Percentiles rank a stretch among this genome's conserved stretches.
Conservation (phyloP, 2,113 vertebrate species). For the Typhlomys cinereus region DNA sequence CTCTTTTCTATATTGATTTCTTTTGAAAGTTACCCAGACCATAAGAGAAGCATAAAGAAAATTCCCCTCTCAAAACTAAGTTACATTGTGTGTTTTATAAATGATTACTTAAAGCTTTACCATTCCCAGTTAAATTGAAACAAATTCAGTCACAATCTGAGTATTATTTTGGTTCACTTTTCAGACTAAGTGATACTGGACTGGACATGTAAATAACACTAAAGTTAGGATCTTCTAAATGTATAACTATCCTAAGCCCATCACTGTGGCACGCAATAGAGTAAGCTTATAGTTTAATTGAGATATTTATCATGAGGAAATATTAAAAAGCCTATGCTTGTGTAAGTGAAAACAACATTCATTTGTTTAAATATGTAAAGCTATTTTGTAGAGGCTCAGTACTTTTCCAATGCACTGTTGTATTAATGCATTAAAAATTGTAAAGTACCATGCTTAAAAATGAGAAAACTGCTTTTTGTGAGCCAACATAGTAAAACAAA, state of each 20-base stretch:
- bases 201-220: constrained; percentile 90
- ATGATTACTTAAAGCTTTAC: constrained; percentile 61
- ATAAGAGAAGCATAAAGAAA: constrained; percentile 62
- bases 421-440: constrained; percentile 86
- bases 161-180: constrained; percentile 79
- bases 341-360: constrained; percentile 87
- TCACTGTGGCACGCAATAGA: constrained; percentile 89
- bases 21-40: constrained; percentile 58
- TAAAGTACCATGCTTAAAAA: constrained; percentile 86
- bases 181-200: constrained; percentile 82
- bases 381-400: constrained; percentile 90
- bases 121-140: constrained; percentile 72
- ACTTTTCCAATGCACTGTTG: constrained; percentile 87
- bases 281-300: constrained; percentile 88
- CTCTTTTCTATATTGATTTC: constrained; percentile 59
- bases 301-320: constrained; percentile 92
- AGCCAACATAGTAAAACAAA: constrained; percentile 75
- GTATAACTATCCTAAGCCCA: constrained; percentile 82
- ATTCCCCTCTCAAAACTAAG: constrained; percentile 62
- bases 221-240: constrained; percentile 86
- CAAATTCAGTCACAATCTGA: constrained; percentile 78
- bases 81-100: constrained; percentile 63
- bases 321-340: constrained; percentile 91
- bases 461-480: constrained; percentile 82
- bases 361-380: constrained; percentile 90